Base-by-base conservation (phyloP, 1,140 invertebrate species). In the Drosophila kepulauana region DNA sequence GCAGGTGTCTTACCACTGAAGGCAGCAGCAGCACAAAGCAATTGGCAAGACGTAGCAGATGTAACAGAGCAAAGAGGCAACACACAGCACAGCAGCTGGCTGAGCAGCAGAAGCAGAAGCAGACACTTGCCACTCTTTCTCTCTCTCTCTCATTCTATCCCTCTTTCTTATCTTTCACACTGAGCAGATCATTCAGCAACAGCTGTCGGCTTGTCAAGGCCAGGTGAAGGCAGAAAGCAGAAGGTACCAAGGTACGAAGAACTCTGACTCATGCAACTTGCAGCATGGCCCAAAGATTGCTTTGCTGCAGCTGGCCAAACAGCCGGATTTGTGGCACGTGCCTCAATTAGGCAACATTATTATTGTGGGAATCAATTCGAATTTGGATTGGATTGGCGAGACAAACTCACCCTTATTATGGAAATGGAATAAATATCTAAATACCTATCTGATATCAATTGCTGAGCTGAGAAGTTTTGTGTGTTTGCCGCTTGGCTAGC, bases 181-280 rank as follows among this genome's bases (percentile, higher is more conserved):
- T 49, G 71, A 69, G 71, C 66, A 68, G 71, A 48, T 76, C 84
- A 62, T 33, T 75, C 33, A n/a, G 51, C 51, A 77, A 66, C 82
- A 89, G 85, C 80, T 87, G 84, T 78, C 69, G 8, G 35, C 52
- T 57, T 33, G 61, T 69, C 85, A 89, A 87, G 84, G 84, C 74
- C 85, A 78, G 72, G 63, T 59, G 35, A 58, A 38, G 51, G 15
- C 35, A 13, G 5, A 13, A n/a, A 3, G 49, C 25, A 28, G 25
- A 38, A 28, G 49, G 13, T 25, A 25, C 20, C 49, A 52, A 30
- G 10, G 8, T 45, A 49, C 54, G 20, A 25, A 25, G 20, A 3
- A 43, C 45, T 43, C 15, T 82, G 81, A 84, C 56, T 82, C 81
- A 84, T 63, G 35, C 69, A 66, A 64, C 30, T 16, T 0, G 5